Evolutionary conservation across 2,888 invertebrate genomes (phyloP).

Genomic region (Melanargia galathea): DNA sequence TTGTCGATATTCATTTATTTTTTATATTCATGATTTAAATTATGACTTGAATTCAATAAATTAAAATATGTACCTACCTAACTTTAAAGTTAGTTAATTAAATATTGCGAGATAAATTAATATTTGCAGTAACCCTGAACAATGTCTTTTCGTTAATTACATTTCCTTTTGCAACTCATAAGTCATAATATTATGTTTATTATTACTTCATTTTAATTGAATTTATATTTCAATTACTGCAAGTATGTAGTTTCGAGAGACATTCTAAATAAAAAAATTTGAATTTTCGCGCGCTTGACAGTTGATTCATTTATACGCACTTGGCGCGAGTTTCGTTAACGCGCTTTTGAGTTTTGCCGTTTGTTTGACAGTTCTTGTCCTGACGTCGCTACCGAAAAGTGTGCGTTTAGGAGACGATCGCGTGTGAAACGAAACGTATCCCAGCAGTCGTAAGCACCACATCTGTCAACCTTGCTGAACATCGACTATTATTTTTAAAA

Average conservation of each 20-base stretch:
- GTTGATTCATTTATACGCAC: conserved; percentile 43
- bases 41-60: too few relatives aligned
- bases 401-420: conserved; percentile 41
- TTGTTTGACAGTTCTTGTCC: conserved; percentile 69
- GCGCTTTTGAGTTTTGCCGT: conserved; percentile 40
- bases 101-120: not conserved
- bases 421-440: conserved; percentile 65
- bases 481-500: conserved; percentile 33
- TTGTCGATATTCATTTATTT: too few relatives aligned
- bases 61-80: too few relatives aligned
- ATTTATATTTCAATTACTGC: too few relatives aligned
- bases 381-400: conserved; percentile 61
- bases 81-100: too few relatives aligned
- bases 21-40: too few relatives aligned
- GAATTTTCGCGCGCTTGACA: conserved; percentile 35
- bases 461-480: conserved; percentile 38
- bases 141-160: not conserved
- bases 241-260: not conserved
- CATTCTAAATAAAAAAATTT: not conserved
- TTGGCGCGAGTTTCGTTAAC: conserved; percentile 53
- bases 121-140: not conserved
- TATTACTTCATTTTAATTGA: too few relatives aligned
- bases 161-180: not conserved
- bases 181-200: too few relatives aligned
- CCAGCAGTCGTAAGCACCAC: conserved; percentile 41